phyloP scores from a whole-genome alignment of 2,113 vertebrate genomes.

The Philantomba maxwellii region DNA sequence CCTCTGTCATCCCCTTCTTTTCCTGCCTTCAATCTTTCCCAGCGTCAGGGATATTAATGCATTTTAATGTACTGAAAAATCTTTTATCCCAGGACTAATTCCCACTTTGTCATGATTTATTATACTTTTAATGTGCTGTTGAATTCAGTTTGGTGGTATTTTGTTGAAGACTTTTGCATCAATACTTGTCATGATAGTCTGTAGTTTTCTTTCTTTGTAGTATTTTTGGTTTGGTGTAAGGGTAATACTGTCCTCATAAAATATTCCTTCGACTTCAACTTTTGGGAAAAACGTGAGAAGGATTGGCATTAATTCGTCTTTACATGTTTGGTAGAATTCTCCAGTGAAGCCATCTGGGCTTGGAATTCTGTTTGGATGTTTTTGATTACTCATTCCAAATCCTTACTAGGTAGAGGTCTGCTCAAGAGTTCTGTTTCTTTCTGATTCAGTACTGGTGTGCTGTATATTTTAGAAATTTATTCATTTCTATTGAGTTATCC shows the following conservation, averaged over 20 bases:
- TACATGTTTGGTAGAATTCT: background rate
- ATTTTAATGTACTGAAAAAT: background rate
- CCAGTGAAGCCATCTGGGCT: background rate
- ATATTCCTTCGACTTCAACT: background rate
- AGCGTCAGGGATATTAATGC: background rate
- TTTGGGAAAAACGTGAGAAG: background rate
- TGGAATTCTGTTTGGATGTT: background rate
- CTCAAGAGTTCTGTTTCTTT: background rate
- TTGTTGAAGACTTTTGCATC: background rate
- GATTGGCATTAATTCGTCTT: background rate
- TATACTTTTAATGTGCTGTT: background rate
- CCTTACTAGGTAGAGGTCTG: background rate
- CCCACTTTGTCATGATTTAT: background rate
- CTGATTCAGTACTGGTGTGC: background rate
- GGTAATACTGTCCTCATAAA: background rate
- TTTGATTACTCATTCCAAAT: background rate
- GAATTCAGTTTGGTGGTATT: background rate
- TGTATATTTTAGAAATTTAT: background rate
- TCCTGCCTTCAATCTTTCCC: background rate
- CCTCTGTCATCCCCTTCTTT: background rate
- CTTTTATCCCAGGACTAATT: background rate
- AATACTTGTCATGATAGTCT: background rate
- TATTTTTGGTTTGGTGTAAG: background rate
- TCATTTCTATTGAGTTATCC: background rate
- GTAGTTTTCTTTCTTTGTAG: background rate